Base-by-base conservation (phyloP, 1,140 invertebrate species). In the Helicoverpa zea region DNA sequence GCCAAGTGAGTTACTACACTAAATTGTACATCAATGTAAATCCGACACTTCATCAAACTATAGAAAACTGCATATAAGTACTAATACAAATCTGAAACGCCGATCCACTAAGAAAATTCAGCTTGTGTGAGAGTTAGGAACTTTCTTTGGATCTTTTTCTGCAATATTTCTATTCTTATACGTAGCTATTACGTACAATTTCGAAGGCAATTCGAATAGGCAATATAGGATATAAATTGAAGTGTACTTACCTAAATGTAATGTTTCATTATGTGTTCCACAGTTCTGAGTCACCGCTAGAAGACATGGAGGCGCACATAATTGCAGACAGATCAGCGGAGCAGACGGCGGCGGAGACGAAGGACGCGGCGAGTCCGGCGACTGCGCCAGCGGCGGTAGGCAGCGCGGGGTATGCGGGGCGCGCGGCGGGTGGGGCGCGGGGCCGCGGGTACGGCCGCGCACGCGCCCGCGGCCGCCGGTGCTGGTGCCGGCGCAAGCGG, bases 401-500 rank as follows among this genome's bases (percentile, higher is more conserved):
- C 68, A 80, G 82, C 72, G 82, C 75, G 54, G 81, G 79, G 81
- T 63, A 79, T 52, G 79, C 63, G 52, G 72, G 80, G 64, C 43
- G 64, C n/a, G 84, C 81, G 16, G 64, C 64, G 77, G 81, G 72
- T 84, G 51, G 78, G 35, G 64, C 58, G 78, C 66, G 74, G 72
- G 86, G 84, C 86, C 89, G 89, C 90, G 91, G 91, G 91, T 93
- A 92, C 89, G 92, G 90, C 88, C 89, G 90, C 88, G 81, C 87
- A 14, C 75, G 84, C 68, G 77, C 83, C 23, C 64, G 90, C 59
- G 88, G 89, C 75, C 89, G 91, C 87, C 89, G 92, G 14, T 92
- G 92, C 81, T 90, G 91, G 91, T 94, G 92, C 88, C 89, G 91
- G 87, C 89, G 93, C 87, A 90, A 88, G 83, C 89, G 92, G 79